Evolutionary conservation across 2,888 invertebrate species (phyloP), one percentile per base, ranked within the genome.

Genomic region (Archips crataeganus): DNA sequence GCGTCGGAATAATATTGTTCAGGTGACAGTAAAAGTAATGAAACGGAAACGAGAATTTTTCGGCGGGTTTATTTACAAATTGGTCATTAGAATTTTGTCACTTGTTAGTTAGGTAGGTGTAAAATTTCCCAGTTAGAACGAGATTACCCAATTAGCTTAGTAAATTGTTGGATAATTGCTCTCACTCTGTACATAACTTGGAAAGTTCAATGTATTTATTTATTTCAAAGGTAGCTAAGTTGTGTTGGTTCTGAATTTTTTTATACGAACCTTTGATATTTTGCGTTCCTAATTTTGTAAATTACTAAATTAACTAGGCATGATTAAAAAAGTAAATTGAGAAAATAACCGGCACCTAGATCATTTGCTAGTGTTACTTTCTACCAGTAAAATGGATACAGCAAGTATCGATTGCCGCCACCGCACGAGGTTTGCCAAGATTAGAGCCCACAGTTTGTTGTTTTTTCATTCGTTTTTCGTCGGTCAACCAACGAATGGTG

Each of bases 391-490:
- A 57, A 47, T 34, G 51, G 63, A 69, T 60, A 64, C 13, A 69
- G 45, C 15, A 13, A 64, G 69, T 69, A 74, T 74, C 60, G 69
- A 74, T 74, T 74, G 51, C 63, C 36, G 34, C 49, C 60, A 69
- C 59, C 54, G 74, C 74, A 54, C 61, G 74, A 70, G 65, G 74
- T 70, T 74, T 70, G 74, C 69, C 69, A 70, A 74, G 70, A 74
- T 74, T 74, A 65, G 74, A 74, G 65, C 65, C 74, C 65, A 60
- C 69, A 70, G 69, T 64, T 74, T 69, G 74, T 74, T 74, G 69
- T 60, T 74, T 74, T 74, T 74, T 49, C 65, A 74, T 74, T 74
- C 70, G 70, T 74, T 74, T 73, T 74, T 70, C 65, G 69, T 42
- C 61, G 70, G 61, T 54, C 69, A 74, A 54, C 74, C 74, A 45